phyloP scores from a whole-genome alignment of 2,113 vertebrate species.

The Argyrosomus japonicus region DNA sequence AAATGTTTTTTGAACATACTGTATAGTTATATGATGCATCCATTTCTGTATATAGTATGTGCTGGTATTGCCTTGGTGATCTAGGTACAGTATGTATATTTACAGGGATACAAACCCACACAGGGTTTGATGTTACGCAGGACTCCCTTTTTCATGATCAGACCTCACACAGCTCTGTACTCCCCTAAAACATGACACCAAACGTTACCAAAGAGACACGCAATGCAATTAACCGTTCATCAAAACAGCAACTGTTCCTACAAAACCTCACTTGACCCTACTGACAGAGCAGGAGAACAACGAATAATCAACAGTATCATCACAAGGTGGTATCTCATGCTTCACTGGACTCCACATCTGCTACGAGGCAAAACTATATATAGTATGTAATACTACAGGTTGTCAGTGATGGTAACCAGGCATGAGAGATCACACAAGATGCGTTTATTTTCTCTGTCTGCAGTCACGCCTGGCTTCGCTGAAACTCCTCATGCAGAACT shows the following conservation, averaged over 20 bases:
- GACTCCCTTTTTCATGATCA: conserved; percentile 1
- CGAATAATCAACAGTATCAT: conserved; percentile 22
- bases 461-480: conserved; percentile 39
- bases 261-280: conserved; percentile 38
- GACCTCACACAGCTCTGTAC: conserved; percentile 46
- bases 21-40: background rate
- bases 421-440: conserved; percentile 52
- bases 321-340: background rate
- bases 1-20: too few relatives aligned
- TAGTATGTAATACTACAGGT: conserved; percentile 19
- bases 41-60: background rate
- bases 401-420: conserved; percentile 57
- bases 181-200: conserved; percentile 23
- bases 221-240: background rate
- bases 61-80: background rate
- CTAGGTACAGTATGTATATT: background rate
- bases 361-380: conserved; percentile 12
- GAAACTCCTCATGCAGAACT: conserved; percentile 53
- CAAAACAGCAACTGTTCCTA: background rate
- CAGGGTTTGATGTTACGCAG: background rate
- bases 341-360: conserved; percentile 47
- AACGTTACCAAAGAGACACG: conserved; percentile 14
- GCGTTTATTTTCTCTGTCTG: conserved; percentile 67
- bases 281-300: conserved; percentile 26
- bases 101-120: background rate